Evolutionary conservation across 2,888 invertebrate species (phyloP).

Genomic region (Mythimna pallens): DNA sequence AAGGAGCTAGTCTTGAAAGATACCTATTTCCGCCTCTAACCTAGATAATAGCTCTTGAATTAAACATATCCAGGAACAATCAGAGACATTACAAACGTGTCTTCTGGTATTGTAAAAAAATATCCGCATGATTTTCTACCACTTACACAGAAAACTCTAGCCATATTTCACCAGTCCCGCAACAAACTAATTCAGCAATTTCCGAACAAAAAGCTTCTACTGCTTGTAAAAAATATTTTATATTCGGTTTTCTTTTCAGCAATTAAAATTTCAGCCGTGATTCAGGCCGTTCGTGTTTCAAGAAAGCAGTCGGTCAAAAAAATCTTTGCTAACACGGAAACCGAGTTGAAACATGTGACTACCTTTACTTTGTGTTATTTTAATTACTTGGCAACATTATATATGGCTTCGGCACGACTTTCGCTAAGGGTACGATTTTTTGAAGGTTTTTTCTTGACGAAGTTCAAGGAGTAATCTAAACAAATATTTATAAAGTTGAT

Average conservation of each 20-base stretch:
- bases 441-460: not conserved
- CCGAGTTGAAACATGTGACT: slow-evolving; percentile 24
- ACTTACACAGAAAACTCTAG: not conserved
- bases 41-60: too few relatives aligned
- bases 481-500: not conserved
- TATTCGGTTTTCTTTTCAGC: slow-evolving; percentile 51
- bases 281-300: slow-evolving; percentile 56
- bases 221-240: slow-evolving; percentile 49
- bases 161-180: not conserved
- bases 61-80: too few relatives aligned
- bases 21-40: too few relatives aligned
- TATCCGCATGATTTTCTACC: not conserved
- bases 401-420: slow-evolving; percentile 34
- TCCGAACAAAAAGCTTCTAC: slow-evolving; percentile 28
- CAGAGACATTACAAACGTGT: not conserved
- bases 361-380: slow-evolving; percentile 51
- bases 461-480: not conserved
- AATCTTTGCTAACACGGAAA: slow-evolving; percentile 56
- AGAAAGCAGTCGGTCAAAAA: slow-evolving; percentile 50
- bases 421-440: not conserved
- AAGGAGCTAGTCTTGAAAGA: too few relatives aligned
- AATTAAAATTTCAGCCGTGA: slow-evolving; percentile 58
- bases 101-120: not conserved
- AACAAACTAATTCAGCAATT: slow-evolving; percentile 48
- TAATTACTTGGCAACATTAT: slow-evolving; percentile 56